These are phyloP conservation scores for Barnardius zonarius DNA, from an alignment of 2,113 vertebrate species.

Conservation along the genomic window DNA sequence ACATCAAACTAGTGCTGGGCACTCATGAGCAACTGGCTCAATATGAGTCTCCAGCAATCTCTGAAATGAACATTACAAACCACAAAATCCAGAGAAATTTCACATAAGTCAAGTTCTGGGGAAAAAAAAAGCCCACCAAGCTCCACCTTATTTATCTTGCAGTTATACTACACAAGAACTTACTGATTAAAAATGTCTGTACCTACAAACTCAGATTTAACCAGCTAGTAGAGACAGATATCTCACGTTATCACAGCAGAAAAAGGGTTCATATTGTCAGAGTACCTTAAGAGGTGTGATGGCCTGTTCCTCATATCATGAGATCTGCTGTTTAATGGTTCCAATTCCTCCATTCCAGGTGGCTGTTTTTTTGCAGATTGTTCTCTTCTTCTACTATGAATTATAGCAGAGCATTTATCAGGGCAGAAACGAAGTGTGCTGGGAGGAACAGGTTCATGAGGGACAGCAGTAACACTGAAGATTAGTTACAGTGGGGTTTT, in stretches of 20 bases:
- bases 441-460: not conserved
- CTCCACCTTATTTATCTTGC: not conserved
- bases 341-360: not conserved
- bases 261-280: not conserved
- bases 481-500: not conserved
- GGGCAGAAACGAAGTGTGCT: not conserved
- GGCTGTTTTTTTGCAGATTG: not conserved
- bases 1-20: not conserved
- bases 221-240: not conserved
- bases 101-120: not conserved
- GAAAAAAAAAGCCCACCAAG: not conserved
- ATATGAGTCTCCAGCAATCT: not conserved
- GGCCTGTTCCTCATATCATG: not conserved
- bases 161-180: not conserved
- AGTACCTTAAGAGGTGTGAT: not conserved
- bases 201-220: not conserved
- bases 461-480: not conserved
- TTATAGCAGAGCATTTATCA: not conserved
- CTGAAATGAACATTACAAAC: not conserved
- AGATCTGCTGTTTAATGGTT: not conserved
- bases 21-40: not conserved
- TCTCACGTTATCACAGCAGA: not conserved
- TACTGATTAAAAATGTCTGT: not conserved
- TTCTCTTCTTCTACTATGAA: not conserved
- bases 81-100: not conserved